Evolutionary conservation across 2,888 invertebrate genomes (phyloP), one percentile per base, ranked within the genome.

Genomic region (Andricus curvator): DNA sequence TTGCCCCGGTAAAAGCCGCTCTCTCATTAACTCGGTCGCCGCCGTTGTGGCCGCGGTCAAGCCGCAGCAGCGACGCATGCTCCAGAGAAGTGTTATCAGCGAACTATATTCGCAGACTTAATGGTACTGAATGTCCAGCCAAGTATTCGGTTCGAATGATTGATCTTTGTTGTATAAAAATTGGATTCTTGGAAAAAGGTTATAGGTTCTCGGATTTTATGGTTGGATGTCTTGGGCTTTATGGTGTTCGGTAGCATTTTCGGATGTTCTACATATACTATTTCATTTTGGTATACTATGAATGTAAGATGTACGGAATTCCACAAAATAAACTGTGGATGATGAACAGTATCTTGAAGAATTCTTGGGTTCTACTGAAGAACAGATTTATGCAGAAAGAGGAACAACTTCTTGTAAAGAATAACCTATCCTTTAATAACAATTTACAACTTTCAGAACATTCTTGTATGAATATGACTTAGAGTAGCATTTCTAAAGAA

Each of bases 11-110:
- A 86, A 86, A 89, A 90, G 91, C 92, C 90, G 92, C 92, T 92
- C 92, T 92, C 92, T 92, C 91, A 92, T 92, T 92, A 92, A 91
- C 91, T 91, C 93, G 93, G 82, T 91, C 93, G 88, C 93, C 93
- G 85, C 93, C 94, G 84, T 92, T 95, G 86, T 93, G 95, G 70
- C 94, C 95, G 90, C 95, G 95, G 88, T 93, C 93, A 84, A 93
- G 93, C 77, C 93, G 41, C 68, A 65, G 77, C 77, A 48, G 78
- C 65, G 66, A 64, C 48, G 85, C 85, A 85, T 85, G 85, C 83
- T 83, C 83, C 65, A 82, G 80, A 82, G 68, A 80, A 81, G 82
- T 83, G 84, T 83, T 84, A 84, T 83, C 84, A 82, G 84, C 82
- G 41, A 62, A 77, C 79, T 80, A 80, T 79, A 77, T 70, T 70